Evolutionary conservation across 2,797 vertebrate genomes (phyloP).

Genomic region (Pseudochirops corinnae): DNA sequence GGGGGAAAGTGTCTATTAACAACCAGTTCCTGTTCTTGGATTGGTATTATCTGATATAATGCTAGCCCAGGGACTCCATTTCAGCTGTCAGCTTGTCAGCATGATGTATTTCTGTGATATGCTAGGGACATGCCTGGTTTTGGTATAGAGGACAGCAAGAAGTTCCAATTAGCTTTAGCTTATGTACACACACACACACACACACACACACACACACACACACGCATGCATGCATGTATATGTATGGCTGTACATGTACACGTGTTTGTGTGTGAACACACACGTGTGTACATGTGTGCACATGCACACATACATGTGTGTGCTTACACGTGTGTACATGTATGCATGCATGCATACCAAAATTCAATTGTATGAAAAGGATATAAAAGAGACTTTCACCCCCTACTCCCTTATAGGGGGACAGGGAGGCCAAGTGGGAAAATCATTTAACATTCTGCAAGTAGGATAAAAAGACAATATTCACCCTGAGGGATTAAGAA

Average conservation of each 20-base stretch:
- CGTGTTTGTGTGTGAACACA: no score
- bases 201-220: background rate
- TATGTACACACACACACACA: no score
- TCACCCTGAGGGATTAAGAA: background rate
- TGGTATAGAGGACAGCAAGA: background rate
- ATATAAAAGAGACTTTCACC: constrained; percentile 13
- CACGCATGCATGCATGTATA: background rate
- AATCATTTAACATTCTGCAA: constrained; percentile 1
- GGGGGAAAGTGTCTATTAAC: background rate
- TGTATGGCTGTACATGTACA: background rate
- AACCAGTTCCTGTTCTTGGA: background rate
- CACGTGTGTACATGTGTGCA: no score
- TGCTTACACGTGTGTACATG: background rate
- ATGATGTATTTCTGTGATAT: background rate
- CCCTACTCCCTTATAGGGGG: background rate
- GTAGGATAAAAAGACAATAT: background rate
- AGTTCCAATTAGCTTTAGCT: background rate
- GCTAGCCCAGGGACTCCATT: background rate
- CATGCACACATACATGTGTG: background rate
- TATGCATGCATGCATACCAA: background rate
- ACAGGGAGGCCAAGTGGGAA: background rate
- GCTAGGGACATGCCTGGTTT: background rate
- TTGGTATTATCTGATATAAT: background rate
- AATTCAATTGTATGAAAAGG: constrained; percentile 26
- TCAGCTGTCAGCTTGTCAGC: background rate